Conservation (phyloP, 1,140 invertebrate genomes). For the Chironomus tepperi region DNA sequence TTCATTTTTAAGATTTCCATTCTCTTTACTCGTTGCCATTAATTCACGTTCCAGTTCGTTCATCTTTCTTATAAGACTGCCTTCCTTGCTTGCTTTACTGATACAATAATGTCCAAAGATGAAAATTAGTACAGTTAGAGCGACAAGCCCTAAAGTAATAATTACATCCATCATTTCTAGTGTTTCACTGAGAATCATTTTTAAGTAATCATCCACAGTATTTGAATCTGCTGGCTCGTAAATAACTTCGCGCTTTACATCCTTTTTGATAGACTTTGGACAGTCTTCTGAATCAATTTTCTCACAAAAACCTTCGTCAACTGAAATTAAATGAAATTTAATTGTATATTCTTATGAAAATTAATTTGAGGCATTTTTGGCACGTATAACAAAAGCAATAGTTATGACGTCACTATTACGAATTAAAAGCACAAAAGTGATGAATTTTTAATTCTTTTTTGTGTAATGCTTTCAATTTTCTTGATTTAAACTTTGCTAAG, state of each 20-base stretch:
- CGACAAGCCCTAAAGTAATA: constrained; percentile 50
- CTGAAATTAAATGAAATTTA: constrained; percentile 24
- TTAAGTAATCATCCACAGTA: neutral
- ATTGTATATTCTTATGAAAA: neutral
- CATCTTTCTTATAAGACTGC: constrained; percentile 47
- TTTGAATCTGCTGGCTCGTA: neutral
- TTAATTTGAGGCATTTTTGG: neutral
- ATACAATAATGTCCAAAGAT: constrained; percentile 68
- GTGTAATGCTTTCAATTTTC: no score
- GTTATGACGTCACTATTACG: neutral
- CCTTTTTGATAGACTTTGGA: neutral
- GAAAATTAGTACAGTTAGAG: constrained; percentile 58
- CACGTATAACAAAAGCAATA: neutral
- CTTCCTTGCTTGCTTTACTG: constrained; percentile 59
- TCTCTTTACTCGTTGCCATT: constrained; percentile 46
- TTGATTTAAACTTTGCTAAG: no score
- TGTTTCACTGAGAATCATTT: constrained; percentile 27
- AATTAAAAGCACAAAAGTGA: neutral
- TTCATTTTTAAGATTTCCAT: constrained; percentile 53
- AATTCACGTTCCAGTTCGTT: constrained; percentile 49
- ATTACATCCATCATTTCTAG: constrained; percentile 38
- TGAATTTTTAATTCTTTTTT: no score
- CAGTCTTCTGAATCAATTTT: constrained; percentile 25
- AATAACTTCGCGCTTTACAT: neutral
- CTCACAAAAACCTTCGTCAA: constrained; percentile 18